phyloP scores from a whole-genome alignment of 2,888 invertebrate species.

The Silvanus unidentatus region DNA sequence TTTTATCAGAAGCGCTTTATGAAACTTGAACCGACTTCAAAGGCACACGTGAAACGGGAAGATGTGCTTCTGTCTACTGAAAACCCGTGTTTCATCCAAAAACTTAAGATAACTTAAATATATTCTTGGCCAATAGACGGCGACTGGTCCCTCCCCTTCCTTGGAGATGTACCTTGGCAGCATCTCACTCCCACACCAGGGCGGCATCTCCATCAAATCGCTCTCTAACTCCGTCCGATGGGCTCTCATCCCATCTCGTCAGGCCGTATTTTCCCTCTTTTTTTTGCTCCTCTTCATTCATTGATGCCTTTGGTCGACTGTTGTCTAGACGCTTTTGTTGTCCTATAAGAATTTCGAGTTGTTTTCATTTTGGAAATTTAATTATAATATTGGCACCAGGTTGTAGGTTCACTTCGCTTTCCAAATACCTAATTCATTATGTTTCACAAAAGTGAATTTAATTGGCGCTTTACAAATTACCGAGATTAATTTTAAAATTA shows the following conservation, averaged over 20 bases:
- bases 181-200: slow-evolving; percentile 12
- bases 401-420: background rate
- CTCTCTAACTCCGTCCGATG: background rate
- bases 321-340: slow-evolving; percentile 13
- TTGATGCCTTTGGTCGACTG: slow-evolving; percentile 19
- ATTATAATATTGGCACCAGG: no score
- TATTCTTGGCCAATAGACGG: slow-evolving; percentile 21
- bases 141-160: slow-evolving; percentile 24
- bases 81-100: slow-evolving; percentile 25
- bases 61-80: slow-evolving; percentile 22
- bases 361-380: no score
- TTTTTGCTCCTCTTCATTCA: slow-evolving; percentile 18
- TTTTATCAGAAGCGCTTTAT: no score
- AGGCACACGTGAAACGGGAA: slow-evolving; percentile 13
- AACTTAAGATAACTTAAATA: slow-evolving; percentile 27
- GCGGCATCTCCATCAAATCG: background rate
- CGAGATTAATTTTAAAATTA: slow-evolving; percentile 25
- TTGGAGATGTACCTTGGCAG: slow-evolving; percentile 21
- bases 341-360: no score
- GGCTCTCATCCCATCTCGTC: slow-evolving; percentile 16
- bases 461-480: slow-evolving; percentile 23
- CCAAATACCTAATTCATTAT: no score
- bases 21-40: slow-evolving; percentile 10
- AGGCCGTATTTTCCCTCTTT: slow-evolving; percentile 10
- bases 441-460: slow-evolving; percentile 12